phyloP scores from a whole-genome alignment of 2,888 invertebrate genomes.

The Phortica okadai region DNA sequence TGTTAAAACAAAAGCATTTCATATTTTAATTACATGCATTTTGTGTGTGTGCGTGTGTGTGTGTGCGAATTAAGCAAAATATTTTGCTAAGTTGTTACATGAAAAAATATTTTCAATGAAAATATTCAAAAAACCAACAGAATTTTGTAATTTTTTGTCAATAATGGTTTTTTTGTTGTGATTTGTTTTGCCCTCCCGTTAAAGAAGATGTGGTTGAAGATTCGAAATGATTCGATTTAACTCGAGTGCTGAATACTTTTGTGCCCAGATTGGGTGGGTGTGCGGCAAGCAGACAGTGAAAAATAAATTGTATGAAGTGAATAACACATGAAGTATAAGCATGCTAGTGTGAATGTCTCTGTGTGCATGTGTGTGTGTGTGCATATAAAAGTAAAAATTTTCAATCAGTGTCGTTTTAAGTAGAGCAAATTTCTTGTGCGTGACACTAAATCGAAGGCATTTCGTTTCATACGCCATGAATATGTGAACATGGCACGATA shows the following conservation, averaged over 20 bases:
- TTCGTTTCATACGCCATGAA: background rate
- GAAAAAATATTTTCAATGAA: background rate
- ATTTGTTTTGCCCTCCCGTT: background rate
- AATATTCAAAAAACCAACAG: background rate
- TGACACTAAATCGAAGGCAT: slow-evolving; percentile 26
- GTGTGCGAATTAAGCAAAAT: background rate
- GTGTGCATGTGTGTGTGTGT: too few species aligned
- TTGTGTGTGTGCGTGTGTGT: background rate
- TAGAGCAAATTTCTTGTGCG: slow-evolving; percentile 20
- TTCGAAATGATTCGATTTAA: background rate
- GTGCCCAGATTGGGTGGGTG: background rate
- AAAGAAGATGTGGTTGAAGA: background rate
- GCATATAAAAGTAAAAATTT: background rate
- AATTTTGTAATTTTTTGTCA: background rate
- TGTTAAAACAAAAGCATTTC: background rate
- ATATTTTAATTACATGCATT: slow-evolving; percentile 2
- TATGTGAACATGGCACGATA: background rate
- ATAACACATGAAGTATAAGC: too few species aligned
- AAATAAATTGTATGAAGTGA: background rate
- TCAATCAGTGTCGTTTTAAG: slow-evolving; percentile 26
- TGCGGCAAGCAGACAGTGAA: background rate
- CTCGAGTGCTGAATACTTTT: slow-evolving; percentile 12
- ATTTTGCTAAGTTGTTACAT: background rate
- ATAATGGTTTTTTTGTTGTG: background rate
- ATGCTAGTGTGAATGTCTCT: too few species aligned